Conservation (phyloP, 2,888 invertebrate species). For the Epistrophe eligans region DNA sequence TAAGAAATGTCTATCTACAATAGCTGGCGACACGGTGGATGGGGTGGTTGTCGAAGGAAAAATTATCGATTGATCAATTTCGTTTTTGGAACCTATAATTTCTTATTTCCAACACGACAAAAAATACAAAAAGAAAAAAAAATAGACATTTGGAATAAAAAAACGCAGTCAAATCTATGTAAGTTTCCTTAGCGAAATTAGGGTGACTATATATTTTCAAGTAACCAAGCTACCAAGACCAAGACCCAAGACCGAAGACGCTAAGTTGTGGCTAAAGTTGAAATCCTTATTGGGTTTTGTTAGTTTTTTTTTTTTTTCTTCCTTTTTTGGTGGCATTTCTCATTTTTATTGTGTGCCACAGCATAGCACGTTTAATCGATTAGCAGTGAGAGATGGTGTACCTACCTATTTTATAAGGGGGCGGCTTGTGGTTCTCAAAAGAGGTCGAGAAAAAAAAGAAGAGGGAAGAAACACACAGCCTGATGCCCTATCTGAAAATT, state of each 20-base stretch:
- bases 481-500: constrained; percentile 63
- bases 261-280: constrained; percentile 63
- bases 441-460: constrained; percentile 20
- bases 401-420: constrained; percentile 31
- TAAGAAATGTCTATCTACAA: constrained; percentile 1
- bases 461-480: constrained; percentile 8
- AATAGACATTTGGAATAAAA: constrained; percentile 54
- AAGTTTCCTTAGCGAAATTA: background rate
- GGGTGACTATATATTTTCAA: constrained; percentile 34
- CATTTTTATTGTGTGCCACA: constrained; percentile 65
- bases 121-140: constrained; percentile 7
- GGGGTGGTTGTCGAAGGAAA: constrained; percentile 35
- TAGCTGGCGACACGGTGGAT: background rate
- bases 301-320: constrained; percentile 3
- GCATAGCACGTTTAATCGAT: constrained; percentile 73
- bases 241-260: background rate
- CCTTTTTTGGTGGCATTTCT: constrained; percentile 36
- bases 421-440: constrained; percentile 45
- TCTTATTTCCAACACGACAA: constrained; percentile 41
- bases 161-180: constrained; percentile 33
- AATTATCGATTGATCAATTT: constrained; percentile 71
- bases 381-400: constrained; percentile 61
- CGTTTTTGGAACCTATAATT: constrained; percentile 62
- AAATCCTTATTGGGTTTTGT: constrained; percentile 62
- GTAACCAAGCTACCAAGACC: constrained; percentile 39